Evolutionary conservation across 2,797 vertebrate species (phyloP), one percentile per base, ranked within the genome.

Genomic region (Sus cebifrons): DNA sequence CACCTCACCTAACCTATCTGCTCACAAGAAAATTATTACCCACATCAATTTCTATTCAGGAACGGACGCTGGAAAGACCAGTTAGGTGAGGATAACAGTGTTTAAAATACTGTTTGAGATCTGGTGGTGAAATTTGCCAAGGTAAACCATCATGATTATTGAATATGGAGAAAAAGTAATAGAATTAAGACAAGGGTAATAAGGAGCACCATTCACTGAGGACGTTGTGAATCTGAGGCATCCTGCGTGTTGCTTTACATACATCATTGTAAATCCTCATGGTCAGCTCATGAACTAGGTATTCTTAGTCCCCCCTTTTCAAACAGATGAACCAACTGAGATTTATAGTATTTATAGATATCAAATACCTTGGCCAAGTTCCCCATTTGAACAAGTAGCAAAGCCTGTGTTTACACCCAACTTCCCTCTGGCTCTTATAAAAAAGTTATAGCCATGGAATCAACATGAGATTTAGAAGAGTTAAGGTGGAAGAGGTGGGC

Each of bases 1-100:
- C 44, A 73, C 15, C 32, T 84, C 11, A 77, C 79, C 65, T 96
- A n/a, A 64, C 13, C 87, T 88, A 3, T 29, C 70, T 75, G 77
- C 29, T 86, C 82, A 40, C 36, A 67, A 78, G 82, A 88, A 94
- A 96, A 96, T 84, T 77, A 95, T 65, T n/a, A 91, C 27, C 64
- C 56, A 62, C 56, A 75, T 91, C 49, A 56, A 73, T 54, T 75
- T 36, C 78, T 77, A 16, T 56, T 94, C 93, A 81, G 40, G 74
- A 89, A 14, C 32, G 95, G 74, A 21, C 18, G 73, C 49, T 15
- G 12, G 13, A 21, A 89, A 75, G 70, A 40, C 89, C 71, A 77
- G 25, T 60, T 49, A 81, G 23, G 11, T 86, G 18, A 67, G 29
- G 79, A 75, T 44, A 77, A 65, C 0, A 10, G 16, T 40, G 4